Base-by-base conservation (phyloP, 1,140 invertebrate species). In the Theocolax elegans region DNA sequence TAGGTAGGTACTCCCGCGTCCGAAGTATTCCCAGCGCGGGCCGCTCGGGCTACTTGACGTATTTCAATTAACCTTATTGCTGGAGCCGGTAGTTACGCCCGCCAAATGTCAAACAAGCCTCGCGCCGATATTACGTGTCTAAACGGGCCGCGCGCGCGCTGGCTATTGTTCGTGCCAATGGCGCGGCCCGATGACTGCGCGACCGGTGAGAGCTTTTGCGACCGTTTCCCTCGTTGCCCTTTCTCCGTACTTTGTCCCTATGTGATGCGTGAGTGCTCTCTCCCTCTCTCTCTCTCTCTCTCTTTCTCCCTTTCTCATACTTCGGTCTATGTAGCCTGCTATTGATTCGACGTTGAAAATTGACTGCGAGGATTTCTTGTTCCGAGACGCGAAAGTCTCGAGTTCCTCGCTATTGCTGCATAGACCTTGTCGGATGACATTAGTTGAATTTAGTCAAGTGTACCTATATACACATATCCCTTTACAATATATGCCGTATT, bases 61-160 rank as follows among this genome's bases (percentile, higher is more conserved):
- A 78, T 79, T 79, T 80, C 79, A 78, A 79, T 80, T 77, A 80
- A 79, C 75, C 76, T 80, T 76, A 79, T 80, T 76, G 75, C 71
- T 35, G 63, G 67, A 40, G 40, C 15, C 44, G 2, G 46, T 73
- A 74, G 72, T 77, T 78, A 77, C 70, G 74, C 62, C 76, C 66
- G 72, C 66, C 67, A 77, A 77, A 77, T 78, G 72, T 78, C 76
- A 78, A 78, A 76, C 74, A 73, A 67, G 75, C 71, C 67, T 42
- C 59, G 66, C 42, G 54, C 40, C 21, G 27, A 31, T 72, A 68
- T 73, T 72, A 70, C 51, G 27, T 54, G 51, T 54, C 27, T 54
- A 19, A 54, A 35, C 51, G 51, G 27, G 15, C 51, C 27, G 13
- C 31, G 4, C 31, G 40, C 67, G 38, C 48, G n/a, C 40, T 21